Evolutionary conservation across 2,888 invertebrate species (phyloP).

Genomic region (Clitarchus hookeri): DNA sequence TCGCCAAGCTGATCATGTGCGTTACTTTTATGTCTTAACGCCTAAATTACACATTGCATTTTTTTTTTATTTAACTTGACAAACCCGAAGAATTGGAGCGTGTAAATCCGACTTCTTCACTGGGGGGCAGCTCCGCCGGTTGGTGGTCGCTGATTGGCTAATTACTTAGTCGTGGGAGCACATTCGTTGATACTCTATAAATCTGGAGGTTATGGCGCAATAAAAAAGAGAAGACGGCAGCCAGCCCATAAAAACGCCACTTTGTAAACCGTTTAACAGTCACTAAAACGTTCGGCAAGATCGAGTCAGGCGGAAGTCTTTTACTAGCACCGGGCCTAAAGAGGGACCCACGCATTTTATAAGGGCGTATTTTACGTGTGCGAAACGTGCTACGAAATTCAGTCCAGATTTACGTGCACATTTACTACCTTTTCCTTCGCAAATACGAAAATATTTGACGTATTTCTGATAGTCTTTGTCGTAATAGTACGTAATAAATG

Average conservation of each 20-base stretch:
- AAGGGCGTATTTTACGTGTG: neutral
- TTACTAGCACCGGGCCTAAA: neutral
- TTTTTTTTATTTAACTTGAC: too few species aligned
- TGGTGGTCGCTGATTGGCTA: neutral
- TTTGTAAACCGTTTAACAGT: neutral
- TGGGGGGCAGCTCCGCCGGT: too few species aligned
- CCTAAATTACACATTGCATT: too few species aligned
- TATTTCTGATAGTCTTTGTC: too few species aligned
- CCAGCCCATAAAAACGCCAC: neutral
- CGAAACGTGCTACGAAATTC: neutral
- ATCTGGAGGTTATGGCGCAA: neutral
- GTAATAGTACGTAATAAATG: too few species aligned
- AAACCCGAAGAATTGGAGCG: neutral
- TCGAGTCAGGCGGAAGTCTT: neutral
- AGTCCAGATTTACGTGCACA: neutral
- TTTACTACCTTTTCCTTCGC: neutral
- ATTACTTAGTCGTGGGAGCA: neutral
- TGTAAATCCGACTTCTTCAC: neutral
- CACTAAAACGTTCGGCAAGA: neutral
- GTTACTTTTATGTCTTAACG: too few species aligned
- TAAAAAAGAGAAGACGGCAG: neutral
- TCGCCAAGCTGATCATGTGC: too few species aligned
- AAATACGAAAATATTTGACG: neutral
- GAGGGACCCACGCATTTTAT: neutral
- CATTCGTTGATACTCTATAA: slow-evolving; percentile 9